phyloP scores from a whole-genome alignment of 2,888 invertebrate species.

The Nomada ruficornis region DNA sequence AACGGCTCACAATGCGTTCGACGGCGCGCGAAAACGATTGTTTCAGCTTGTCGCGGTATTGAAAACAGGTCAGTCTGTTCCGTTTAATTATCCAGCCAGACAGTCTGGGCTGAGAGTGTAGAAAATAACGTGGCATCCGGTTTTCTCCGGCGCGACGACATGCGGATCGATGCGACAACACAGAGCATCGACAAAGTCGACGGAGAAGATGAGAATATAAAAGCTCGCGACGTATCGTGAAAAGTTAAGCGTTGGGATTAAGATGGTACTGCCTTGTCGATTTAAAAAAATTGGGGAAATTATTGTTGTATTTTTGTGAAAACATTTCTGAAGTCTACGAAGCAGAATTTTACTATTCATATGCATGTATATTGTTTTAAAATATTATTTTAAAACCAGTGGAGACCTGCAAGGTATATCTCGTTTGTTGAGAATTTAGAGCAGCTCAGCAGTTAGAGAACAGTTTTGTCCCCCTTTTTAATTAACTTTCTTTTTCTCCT shows the following conservation, averaged over 20 bases:
- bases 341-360: too few species aligned
- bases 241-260: constrained; percentile 24
- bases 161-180: constrained; percentile 40
- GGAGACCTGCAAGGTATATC: too few species aligned
- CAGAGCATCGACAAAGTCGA: constrained; percentile 13
- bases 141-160: constrained; percentile 19
- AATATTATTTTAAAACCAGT: too few species aligned
- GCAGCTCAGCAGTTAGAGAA: too few species aligned
- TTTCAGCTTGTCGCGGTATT: constrained; percentile 30
- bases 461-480: too few species aligned
- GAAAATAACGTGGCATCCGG: constrained; percentile 47
- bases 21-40: constrained; percentile 42
- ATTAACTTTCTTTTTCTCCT: too few species aligned
- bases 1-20: constrained; percentile 40
- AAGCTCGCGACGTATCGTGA: constrained; percentile 7
- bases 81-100: constrained; percentile 57
- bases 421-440: too few species aligned
- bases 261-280: too few species aligned
- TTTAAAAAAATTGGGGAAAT: too few species aligned
- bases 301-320: too few species aligned
- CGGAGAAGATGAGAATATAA: constrained; percentile 39
- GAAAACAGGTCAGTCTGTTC: constrained; percentile 50
- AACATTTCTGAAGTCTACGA: too few species aligned
- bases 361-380: too few species aligned
- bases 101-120: constrained; percentile 37